Evolutionary conservation across 2,888 invertebrate species (phyloP).

Genomic region (Limnephilus lunatus): DNA sequence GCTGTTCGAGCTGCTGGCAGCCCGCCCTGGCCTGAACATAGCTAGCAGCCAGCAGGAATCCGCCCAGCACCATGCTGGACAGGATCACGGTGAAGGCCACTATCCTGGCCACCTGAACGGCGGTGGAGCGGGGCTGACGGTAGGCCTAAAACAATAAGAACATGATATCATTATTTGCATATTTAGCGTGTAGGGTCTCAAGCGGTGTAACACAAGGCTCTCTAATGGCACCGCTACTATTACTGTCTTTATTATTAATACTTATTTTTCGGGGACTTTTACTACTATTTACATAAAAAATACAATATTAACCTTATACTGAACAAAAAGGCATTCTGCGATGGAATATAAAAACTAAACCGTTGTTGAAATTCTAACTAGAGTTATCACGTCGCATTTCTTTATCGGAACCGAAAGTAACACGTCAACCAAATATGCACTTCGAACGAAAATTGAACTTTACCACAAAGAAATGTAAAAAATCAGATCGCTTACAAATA

Average conservation of each 20-base stretch:
- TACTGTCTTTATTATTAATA: background rate
- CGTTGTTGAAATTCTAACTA: too few relatives aligned
- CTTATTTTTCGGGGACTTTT: background rate
- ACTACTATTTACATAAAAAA: background rate
- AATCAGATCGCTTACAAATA: too few relatives aligned
- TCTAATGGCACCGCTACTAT: background rate
- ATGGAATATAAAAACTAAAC: background rate
- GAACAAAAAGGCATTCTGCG: background rate
- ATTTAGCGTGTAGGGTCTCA: background rate
- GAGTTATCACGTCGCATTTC: too few relatives aligned
- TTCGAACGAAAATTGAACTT: background rate
- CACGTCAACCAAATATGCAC: background rate
- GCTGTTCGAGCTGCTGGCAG: conserved; percentile 86
- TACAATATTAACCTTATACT: background rate
- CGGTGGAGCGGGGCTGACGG: conserved; percentile 83
- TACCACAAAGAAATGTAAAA: too few relatives aligned
- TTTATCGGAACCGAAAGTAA: background rate
- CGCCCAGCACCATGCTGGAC: conserved; percentile 88
- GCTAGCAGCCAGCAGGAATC: conserved; percentile 89
- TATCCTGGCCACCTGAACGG: conserved; percentile 92
- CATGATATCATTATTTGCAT: background rate
- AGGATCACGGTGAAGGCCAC: conserved; percentile 89
- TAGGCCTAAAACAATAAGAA: conserved; percentile 81
- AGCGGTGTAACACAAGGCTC: background rate
- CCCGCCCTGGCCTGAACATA: conserved; percentile 90